Conservation (phyloP, 2,888 invertebrate species). For the Muschampia plurimacula region DNA sequence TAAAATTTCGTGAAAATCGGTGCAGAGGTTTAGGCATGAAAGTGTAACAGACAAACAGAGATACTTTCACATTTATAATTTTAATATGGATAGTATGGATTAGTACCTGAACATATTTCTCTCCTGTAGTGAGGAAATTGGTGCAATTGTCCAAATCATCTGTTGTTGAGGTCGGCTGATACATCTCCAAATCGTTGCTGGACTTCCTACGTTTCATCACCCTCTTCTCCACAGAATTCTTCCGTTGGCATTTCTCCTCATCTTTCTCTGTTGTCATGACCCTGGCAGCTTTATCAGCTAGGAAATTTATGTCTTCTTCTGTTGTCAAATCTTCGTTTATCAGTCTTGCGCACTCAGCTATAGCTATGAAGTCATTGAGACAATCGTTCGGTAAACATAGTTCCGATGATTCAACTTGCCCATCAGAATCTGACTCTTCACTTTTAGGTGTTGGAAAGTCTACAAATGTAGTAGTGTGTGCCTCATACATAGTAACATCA, state of each 20-base stretch:
- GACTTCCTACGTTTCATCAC: constrained; percentile 71
- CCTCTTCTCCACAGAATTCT: constrained; percentile 64
- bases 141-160: constrained; percentile 73
- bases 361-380: constrained; percentile 76
- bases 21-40: too few relatives aligned
- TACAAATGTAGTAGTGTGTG: constrained; percentile 75
- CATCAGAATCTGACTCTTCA: constrained; percentile 78
- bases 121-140: constrained; percentile 67
- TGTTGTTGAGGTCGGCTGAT: constrained; percentile 78
- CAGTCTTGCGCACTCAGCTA: constrained; percentile 69
- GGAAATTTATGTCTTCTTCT: constrained; percentile 71
- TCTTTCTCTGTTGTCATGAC: constrained; percentile 77
- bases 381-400: constrained; percentile 78
- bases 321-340: constrained; percentile 62
- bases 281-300: constrained; percentile 77
- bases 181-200: constrained; percentile 77
- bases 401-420: constrained; percentile 72
- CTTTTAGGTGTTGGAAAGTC: constrained; percentile 70
- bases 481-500: constrained; percentile 81
- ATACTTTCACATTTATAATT: too few relatives aligned
- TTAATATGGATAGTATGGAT: too few relatives aligned
- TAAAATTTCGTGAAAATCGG: too few relatives aligned
- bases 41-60: too few relatives aligned
- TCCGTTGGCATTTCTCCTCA: constrained; percentile 54
- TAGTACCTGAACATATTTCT: constrained; percentile 77